phyloP scores from a whole-genome alignment of 2,797 vertebrate genomes.

The Phrynocephalus vlangalii region DNA sequence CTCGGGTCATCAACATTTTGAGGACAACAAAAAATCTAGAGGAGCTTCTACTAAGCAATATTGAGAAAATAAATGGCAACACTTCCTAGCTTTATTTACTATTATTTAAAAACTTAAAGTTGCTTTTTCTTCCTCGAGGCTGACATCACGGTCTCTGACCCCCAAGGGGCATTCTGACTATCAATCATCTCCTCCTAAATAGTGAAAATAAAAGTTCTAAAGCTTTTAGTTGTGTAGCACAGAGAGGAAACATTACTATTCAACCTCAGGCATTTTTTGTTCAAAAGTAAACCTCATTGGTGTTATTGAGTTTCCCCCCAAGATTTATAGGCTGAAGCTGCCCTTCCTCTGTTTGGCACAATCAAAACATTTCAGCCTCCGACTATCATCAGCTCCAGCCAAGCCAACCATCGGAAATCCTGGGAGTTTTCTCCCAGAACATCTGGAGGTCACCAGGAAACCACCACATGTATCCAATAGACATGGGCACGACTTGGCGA shows the following conservation, averaged over 20 bases:
- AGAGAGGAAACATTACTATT: background rate
- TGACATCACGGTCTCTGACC: too few relatives aligned
- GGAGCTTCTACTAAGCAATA: too few relatives aligned
- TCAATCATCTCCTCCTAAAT: too few relatives aligned
- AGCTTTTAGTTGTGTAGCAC: background rate
- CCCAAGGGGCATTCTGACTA: too few relatives aligned
- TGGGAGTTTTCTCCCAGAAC: background rate
- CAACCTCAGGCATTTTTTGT: background rate
- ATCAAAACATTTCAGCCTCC: background rate
- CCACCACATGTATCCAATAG: too few relatives aligned
- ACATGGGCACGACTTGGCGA: too few relatives aligned
- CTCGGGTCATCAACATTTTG: too few relatives aligned
- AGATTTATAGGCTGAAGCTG: background rate
- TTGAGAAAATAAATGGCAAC: too few relatives aligned
- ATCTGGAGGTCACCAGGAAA: background rate
- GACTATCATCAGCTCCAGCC: background rate
- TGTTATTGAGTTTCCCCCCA: background rate
- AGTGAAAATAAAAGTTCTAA: background rate
- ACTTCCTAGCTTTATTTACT: too few relatives aligned
- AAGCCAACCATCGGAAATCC: background rate
- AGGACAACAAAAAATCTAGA: too few relatives aligned
- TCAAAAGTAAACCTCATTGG: background rate
- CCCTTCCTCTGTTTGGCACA: background rate
- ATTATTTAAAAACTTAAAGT: too few relatives aligned
- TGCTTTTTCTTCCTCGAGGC: too few relatives aligned